These are phyloP conservation scores for Holothuria leucospilota DNA, from an alignment of 53 echinoderm and acorn worm genomes.

Conservation along the genomic window DNA sequence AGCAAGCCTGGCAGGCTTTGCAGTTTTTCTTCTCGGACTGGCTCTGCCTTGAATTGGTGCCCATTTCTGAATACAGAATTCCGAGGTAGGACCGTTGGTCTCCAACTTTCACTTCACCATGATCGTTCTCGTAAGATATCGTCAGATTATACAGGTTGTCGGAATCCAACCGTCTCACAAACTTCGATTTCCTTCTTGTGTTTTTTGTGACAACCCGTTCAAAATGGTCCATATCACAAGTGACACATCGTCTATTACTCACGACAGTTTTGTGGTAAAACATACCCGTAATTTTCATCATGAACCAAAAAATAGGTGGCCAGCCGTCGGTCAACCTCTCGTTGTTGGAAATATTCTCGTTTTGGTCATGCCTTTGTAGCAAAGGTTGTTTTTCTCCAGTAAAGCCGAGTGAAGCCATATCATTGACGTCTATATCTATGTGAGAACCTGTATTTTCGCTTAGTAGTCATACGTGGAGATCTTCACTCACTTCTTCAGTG, in stretches of 20 bases:
- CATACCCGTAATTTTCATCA: conserved; percentile 19
- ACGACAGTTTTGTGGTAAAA: conserved; percentile 18
- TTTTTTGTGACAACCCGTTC: not conserved
- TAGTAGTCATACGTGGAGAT: too few species aligned
- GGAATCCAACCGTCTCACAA: not conserved
- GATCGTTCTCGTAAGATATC: not conserved
- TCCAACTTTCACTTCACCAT: not conserved
- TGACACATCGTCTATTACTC: not conserved
- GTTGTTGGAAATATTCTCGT: too few species aligned
- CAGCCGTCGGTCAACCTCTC: not conserved
- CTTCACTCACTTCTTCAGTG: too few species aligned
- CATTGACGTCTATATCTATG: too few species aligned
- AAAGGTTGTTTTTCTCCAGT: too few species aligned
- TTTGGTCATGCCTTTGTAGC: too few species aligned
- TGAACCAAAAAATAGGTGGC: not conserved
- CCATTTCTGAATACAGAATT: too few species aligned
- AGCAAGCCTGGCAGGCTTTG: conserved; percentile 59
- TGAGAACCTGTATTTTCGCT: too few species aligned
- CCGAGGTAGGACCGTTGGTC: not conserved
- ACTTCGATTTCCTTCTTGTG: too few species aligned
- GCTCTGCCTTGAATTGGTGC: too few species aligned
- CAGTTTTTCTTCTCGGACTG: conserved; percentile 14
- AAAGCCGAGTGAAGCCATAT: too few species aligned
- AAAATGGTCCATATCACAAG: conserved; percentile 25
- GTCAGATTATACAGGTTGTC: not conserved